phyloP scores from a whole-genome alignment of 2,888 invertebrate genomes.

The Escarpia spicata region DNA sequence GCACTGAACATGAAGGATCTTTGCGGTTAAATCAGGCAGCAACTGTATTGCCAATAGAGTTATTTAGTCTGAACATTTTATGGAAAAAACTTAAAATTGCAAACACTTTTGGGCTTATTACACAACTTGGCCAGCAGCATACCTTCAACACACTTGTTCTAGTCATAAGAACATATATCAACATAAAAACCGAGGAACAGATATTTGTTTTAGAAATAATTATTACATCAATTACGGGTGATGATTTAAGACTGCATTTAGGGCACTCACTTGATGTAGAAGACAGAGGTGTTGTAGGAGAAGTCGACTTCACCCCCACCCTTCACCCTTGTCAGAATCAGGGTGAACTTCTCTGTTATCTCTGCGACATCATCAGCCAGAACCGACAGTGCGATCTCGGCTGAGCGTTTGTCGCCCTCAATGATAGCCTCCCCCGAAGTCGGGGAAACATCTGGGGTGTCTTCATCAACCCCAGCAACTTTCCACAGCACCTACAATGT shows the following conservation, averaged over 20 bases:
- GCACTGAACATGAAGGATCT: too few relatives aligned
- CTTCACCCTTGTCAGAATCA: slow-evolving; percentile 50
- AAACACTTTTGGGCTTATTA: too few relatives aligned
- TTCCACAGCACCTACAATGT: slow-evolving; percentile 54
- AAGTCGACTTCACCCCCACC: slow-evolving; percentile 61
- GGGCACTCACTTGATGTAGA: slow-evolving; percentile 53
- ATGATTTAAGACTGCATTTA: background rate
- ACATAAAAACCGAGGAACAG: background rate
- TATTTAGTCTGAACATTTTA: too few relatives aligned
- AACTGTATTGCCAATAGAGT: too few relatives aligned
- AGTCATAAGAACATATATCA: background rate
- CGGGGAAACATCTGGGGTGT: slow-evolving; percentile 49
- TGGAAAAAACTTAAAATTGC: too few relatives aligned
- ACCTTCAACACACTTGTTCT: too few relatives aligned
- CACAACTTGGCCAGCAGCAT: too few relatives aligned
- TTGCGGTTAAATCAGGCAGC: too few relatives aligned
- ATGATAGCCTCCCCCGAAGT: slow-evolving; percentile 50
- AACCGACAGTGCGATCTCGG: slow-evolving; percentile 52
- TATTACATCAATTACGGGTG: background rate
- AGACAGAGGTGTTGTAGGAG: slow-evolving; percentile 47
- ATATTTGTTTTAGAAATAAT: background rate
- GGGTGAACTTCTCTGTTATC: slow-evolving; percentile 53
- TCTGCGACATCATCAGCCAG: slow-evolving; percentile 58
- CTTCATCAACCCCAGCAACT: slow-evolving; percentile 44
- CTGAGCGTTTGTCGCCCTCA: slow-evolving; percentile 45